Base-by-base conservation (phyloP, 2,888 invertebrate genomes). In the Limnephilus marmoratus region DNA sequence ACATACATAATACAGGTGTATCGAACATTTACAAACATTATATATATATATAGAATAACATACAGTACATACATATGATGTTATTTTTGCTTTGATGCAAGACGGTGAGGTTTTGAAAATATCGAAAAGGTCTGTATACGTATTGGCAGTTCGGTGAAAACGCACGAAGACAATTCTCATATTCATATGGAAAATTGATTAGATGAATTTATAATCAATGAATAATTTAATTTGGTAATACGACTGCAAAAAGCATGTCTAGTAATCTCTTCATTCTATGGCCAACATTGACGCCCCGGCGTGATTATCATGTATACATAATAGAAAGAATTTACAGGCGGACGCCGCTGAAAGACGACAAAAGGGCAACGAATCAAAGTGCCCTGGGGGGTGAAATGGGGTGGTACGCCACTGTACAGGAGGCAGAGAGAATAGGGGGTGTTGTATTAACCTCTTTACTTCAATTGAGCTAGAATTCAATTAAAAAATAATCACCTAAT, bases 251-350 rank as follows among this genome's bases (percentile, higher is more conserved):
- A 31, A 31, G 31, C 37, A 37, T 24, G 7, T 68, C 68, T 68
- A 68, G 68, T 68, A 0, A 24, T 68, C 7, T n/a, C 9, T 24
- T 24, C 24, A 24, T 68, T 68, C 68, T 68, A 68, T 68, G 68
- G 68, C 7, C n/a, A 68, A 68, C 68, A 68, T 68, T 68, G 91
- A 90, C 91, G 91, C 85, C 82, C 85, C 82, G 90, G 41, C 81
- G 91, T 92, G 92, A 93, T 93, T 93, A 93, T 92, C 93, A 81
- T 93, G 68, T 93, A 93, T 93, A 93, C 91, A 92, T 92, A 92
- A 92, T 93, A 92, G 93, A 93, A 93, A 93, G 93, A 93, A 93
- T 93, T 93, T 86, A 92, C 93, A 90, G 93, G 90, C 91, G 92
- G 89, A 90, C 92, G 92, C 93, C 93, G 92, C 92, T 91, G 93